These are phyloP conservation scores for Campopleginae sp. DNA, from an alignment of 2,888 invertebrate species.

Conservation along the genomic window DNA sequence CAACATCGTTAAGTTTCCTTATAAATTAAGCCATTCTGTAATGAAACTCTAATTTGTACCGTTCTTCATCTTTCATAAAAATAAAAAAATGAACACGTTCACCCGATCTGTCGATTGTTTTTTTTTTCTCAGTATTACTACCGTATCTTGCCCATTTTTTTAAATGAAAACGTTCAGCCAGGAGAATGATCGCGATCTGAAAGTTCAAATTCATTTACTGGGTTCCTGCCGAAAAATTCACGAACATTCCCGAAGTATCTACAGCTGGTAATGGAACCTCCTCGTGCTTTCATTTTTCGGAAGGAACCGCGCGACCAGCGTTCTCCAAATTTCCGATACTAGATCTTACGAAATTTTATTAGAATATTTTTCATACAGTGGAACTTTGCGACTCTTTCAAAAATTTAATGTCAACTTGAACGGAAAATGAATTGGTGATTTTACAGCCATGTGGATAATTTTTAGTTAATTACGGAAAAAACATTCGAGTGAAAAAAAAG, in stretches of 20 bases:
- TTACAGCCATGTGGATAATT: no score
- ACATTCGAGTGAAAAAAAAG: no score
- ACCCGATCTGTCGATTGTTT: conserved; percentile 15
- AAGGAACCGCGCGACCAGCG: background rate
- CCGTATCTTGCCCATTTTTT: background rate
- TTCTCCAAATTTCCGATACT: background rate
- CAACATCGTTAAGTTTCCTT: conserved; percentile 38
- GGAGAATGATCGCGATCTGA: background rate
- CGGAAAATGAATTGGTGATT: background rate
- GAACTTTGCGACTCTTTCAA: background rate
- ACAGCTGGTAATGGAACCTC: background rate
- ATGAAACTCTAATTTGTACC: conserved; percentile 50
- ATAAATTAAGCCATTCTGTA: conserved; percentile 45
- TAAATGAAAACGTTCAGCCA: no score
- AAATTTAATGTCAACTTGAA: background rate
- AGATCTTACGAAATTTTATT: background rate
- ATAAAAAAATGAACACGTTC: conserved; percentile 61
- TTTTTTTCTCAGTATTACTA: background rate
- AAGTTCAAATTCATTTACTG: background rate
- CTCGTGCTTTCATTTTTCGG: background rate
- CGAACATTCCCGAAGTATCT: background rate
- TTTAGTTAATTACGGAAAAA: background rate
- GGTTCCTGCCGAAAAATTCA: background rate
- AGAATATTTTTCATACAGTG: background rate
- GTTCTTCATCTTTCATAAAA: conserved; percentile 59